Evolutionary conservation across 2,113 vertebrate species (phyloP), one percentile per base, ranked within the genome.

Genomic region (Machaerirhynchus nigripectus): DNA sequence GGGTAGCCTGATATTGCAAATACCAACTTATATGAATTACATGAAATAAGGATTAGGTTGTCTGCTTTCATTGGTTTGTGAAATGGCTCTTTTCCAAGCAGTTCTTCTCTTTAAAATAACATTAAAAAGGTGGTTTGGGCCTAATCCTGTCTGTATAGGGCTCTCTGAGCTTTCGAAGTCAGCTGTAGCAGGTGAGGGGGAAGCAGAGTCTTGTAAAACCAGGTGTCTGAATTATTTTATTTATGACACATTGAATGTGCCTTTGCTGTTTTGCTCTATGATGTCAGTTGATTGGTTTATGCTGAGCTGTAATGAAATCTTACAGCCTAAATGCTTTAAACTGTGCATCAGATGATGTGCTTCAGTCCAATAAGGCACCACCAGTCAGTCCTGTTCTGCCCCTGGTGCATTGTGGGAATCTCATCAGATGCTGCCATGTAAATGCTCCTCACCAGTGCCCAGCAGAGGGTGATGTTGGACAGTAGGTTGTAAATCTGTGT

Each of bases 401-500:
- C 30, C 37, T 60, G 47, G 61, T 89, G 95, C 84, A 52, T 87
- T 92, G 46, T 89, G 93, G 96, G 80, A 50, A 63, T 81, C 47
- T 73, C 42, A 11, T 20, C 30, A 56, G 63, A n/a, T 71, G 55
- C 44, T 92, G 59, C 61, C 35, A 16, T 37, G 55, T 17, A 46
- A 64, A 30, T 90, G 83, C 44, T 93, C 92, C 73, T 90, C 47
- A 2, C 35, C 4, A 7, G 8, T 2, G 19, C 63, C 95, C 95
- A 95, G 93, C 89, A 97, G 97, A 96, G 97, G 96, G 96, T 95
- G 97, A 94, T 97, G 13, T 94, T 96, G 92, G 75, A 93, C 95
- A 97, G 96, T 26, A 91, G 95, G 82, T 79, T 93, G 70, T 96
- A 95, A 96, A 95, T 91, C 84, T 85, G 33, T 80, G 56, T 82